Percentiles rank a stretch among this genome's conserved stretches.
These are phyloP conservation scores for Labeo calbasu DNA, from an alignment of 2,797 vertebrate genomes.

Conservation along the genomic window DNA sequence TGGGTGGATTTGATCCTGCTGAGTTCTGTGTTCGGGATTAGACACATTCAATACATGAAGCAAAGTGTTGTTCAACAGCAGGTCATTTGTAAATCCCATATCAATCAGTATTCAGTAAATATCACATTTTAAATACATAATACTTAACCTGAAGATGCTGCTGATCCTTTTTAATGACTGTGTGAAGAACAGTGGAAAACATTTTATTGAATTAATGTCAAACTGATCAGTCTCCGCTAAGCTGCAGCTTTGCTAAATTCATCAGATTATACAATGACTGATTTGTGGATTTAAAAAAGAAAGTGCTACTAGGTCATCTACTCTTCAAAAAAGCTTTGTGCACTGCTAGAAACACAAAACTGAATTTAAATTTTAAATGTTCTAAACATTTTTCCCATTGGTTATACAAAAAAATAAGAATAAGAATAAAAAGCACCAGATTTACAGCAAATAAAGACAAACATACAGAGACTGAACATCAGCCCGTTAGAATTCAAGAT, in stretches of 20 bases:
- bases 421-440: no score
- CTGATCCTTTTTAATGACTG: neutral
- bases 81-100: neutral
- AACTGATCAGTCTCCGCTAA: neutral
- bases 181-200: neutral
- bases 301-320: no score
- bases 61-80: neutral
- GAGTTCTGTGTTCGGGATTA: neutral
- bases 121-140: neutral
- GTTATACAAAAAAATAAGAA: no score
- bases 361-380: neutral
- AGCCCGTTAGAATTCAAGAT: neutral
- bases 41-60: neutral
- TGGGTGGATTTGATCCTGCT: neutral
- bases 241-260: fast-evolving
- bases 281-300: neutral
- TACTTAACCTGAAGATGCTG: neutral
- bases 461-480: neutral
- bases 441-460: neutral
- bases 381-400: neutral
- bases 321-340: no score
- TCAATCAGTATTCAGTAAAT: neutral
- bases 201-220: neutral
- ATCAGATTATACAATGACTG: neutral
- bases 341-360: no score